These are phyloP conservation scores for Pycnonotus jocosus DNA, from an alignment of 2,113 vertebrate genomes.

Conservation along the genomic window DNA sequence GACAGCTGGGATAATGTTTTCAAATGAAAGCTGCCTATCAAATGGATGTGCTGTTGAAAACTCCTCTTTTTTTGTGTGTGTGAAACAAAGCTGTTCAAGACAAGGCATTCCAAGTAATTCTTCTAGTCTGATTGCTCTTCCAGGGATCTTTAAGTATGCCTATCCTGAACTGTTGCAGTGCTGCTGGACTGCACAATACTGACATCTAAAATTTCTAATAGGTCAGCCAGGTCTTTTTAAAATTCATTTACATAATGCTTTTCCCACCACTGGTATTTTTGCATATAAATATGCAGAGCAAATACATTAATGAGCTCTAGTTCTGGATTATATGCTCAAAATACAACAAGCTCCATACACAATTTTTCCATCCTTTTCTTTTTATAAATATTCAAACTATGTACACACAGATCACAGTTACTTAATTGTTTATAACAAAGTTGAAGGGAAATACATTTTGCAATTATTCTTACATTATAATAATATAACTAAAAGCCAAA, in stretches of 20 bases:
- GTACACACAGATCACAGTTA: not conserved
- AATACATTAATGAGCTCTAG: not conserved
- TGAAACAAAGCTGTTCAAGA: not conserved
- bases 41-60: not conserved
- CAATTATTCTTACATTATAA: not conserved
- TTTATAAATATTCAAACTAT: not conserved
- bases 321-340: not conserved
- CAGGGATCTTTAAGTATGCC: not conserved
- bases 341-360: not conserved
- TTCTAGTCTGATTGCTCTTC: not conserved
- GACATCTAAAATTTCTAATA: not conserved
- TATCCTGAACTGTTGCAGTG: not conserved
- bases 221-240: fast-evolving
- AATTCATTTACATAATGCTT: not conserved
- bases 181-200: not conserved
- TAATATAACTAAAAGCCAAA: not conserved
- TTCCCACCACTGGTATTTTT: not conserved
- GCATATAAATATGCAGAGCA: not conserved
- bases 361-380: not conserved
- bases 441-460: not conserved
- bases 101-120: not conserved
- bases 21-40: not conserved
- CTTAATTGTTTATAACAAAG: not conserved
- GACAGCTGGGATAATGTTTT: not conserved
- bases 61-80: fast-evolving